These are phyloP conservation scores for Formicarius rufipectus DNA, from an alignment of 2,113 vertebrate genomes.

Conservation along the genomic window DNA sequence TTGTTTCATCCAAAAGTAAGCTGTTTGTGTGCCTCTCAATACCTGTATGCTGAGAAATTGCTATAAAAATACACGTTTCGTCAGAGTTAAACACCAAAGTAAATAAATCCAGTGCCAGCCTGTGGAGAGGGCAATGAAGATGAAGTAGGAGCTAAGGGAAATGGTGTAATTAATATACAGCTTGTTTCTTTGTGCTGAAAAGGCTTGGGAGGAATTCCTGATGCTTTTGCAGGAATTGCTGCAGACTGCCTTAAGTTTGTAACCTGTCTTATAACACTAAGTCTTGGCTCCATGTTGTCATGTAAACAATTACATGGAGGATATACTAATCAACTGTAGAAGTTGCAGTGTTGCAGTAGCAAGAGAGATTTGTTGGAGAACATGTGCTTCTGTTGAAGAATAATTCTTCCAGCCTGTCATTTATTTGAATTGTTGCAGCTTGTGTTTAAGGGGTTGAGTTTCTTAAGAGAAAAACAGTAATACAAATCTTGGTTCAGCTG, in stretches of 20 bases:
- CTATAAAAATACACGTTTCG: background rate
- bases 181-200: background rate
- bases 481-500: background rate
- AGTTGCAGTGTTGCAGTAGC: background rate
- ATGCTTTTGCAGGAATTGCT: background rate
- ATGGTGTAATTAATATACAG: background rate
- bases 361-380: background rate
- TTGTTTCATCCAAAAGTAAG: background rate
- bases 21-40: background rate
- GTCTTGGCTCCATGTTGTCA: background rate
- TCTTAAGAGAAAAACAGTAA: background rate
- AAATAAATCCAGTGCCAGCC: background rate
- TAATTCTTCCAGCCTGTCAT: background rate
- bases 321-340: background rate
- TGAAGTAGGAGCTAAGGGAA: background rate
- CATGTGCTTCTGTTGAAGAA: background rate
- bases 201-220: background rate
- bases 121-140: background rate
- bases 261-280: background rate
- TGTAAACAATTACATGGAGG: background rate
- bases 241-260: background rate
- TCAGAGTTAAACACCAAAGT: background rate
- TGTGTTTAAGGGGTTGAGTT: background rate
- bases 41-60: background rate
- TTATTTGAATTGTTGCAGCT: background rate